phyloP scores from a whole-genome alignment of 2,113 vertebrate genomes.

The Ploceus nigricollis region DNA sequence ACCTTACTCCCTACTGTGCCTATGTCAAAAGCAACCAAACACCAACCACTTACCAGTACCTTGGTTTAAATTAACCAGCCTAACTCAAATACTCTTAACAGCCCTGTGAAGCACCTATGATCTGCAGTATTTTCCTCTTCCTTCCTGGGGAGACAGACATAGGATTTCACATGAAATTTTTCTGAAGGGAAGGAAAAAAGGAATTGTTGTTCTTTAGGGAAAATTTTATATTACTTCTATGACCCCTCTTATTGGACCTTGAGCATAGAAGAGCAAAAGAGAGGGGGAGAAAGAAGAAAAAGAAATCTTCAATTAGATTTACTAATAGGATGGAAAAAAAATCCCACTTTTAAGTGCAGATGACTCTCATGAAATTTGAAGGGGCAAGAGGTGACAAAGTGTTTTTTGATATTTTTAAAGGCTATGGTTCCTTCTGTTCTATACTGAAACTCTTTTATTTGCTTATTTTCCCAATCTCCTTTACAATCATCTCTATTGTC shows the following conservation, averaged over 20 bases:
- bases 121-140: neutral
- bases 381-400: neutral
- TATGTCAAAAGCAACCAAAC: neutral
- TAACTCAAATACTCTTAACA: neutral
- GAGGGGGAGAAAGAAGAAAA: fast-evolving
- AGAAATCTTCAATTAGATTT: neutral
- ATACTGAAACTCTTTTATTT: neutral
- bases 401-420: neutral
- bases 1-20: neutral
- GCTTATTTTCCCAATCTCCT: neutral
- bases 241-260: neutral
- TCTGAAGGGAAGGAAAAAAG: neutral
- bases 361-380: neutral
- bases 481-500: neutral
- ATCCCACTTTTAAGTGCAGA: neutral
- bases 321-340: neutral
- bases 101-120: neutral
- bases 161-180: neutral
- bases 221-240: neutral
- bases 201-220: neutral
- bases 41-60: neutral
- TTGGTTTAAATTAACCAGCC: neutral
- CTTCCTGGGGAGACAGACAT: neutral
- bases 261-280: neutral
- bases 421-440: neutral